phyloP scores from a whole-genome alignment of 2,888 invertebrate genomes.

The Drosophila merina region DNA sequence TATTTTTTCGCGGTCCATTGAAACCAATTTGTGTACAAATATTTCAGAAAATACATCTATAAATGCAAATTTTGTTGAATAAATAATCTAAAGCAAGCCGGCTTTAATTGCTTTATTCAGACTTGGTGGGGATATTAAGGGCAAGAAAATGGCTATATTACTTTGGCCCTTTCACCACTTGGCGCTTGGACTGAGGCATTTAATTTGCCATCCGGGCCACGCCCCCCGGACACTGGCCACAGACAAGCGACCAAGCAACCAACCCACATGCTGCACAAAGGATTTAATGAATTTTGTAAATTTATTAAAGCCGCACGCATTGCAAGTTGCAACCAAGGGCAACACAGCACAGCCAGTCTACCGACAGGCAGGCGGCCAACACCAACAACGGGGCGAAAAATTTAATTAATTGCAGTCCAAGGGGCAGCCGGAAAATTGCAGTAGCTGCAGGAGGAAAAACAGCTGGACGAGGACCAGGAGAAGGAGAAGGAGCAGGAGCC shows the following conservation, averaged over 20 bases:
- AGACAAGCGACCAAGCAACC: constrained; percentile 19
- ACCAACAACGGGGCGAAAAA: constrained; percentile 56
- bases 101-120: not conserved
- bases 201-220: constrained; percentile 21
- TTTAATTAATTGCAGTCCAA: constrained; percentile 73
- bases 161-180: constrained; percentile 14
- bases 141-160: constrained; percentile 26
- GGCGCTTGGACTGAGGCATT: constrained; percentile 26
- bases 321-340: constrained; percentile 31
- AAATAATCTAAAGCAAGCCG: not conserved
- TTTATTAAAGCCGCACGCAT: constrained; percentile 68
- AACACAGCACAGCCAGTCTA: constrained; percentile 19
- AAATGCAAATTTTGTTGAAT: not conserved
- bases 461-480: constrained; percentile 27
- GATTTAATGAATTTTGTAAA: constrained; percentile 67
- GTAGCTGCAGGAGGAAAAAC: constrained; percentile 28
- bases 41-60: not conserved
- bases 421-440: constrained; percentile 42
- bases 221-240: constrained; percentile 9
- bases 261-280: constrained; percentile 54
- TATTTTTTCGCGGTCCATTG: constrained; percentile 2
- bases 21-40: constrained; percentile 3
- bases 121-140: constrained; percentile 21
- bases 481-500: constrained; percentile 25
- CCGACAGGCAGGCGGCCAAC: constrained; percentile 27